Evolutionary conservation across 2,113 vertebrate genomes (phyloP), one percentile per base, ranked within the genome.

Genomic region (Daboia siamensis): DNA sequence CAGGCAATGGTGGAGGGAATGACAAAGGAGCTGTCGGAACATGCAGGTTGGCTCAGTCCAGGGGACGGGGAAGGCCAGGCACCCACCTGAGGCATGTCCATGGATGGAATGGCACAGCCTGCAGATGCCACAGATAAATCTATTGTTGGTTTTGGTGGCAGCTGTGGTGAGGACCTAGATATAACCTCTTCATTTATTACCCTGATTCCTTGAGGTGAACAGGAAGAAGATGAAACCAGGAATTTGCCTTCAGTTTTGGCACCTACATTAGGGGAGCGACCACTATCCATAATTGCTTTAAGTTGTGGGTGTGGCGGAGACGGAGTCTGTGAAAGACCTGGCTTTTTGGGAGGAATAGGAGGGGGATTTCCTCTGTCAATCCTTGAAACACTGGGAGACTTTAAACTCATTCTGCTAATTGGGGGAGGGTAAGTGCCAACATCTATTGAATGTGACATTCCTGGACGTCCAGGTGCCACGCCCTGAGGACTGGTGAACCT

Each of bases 81-180:
- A 99, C 99, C 99, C 99, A 99, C 99, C 99, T 99, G 99, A 99
- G 99, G 99, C 94, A 98, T 98, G 97, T 98, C 98, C 98, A 99
- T 97, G 98, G 99, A 98, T 98, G 99, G 98, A 96, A 99, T 98
- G 94, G 98, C 95, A 98, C 98, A 98, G 97, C 97, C 97, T 97
- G 97, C 96, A 87, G 98, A 97, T 96, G 98, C 97, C 97, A 98
- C 97, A 96, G 98, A 97, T 98, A 99, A 97, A 98, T 99, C 99
- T 98, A 99, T 97, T 97, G 98, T 98, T 55, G 99, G 99, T 98
- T 99, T 99, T 97, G 99, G 99, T 95, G 99, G 99, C 97, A 99
- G 98, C 97, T 99, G 99, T 96, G 99, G 99, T 92, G 98, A 99
- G 95, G 98, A 97, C 89, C 98, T 98, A 97, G 97, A 96, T 95